phyloP scores from a whole-genome alignment of 2,888 invertebrate genomes.

The Nesidiocoris tenuis region DNA sequence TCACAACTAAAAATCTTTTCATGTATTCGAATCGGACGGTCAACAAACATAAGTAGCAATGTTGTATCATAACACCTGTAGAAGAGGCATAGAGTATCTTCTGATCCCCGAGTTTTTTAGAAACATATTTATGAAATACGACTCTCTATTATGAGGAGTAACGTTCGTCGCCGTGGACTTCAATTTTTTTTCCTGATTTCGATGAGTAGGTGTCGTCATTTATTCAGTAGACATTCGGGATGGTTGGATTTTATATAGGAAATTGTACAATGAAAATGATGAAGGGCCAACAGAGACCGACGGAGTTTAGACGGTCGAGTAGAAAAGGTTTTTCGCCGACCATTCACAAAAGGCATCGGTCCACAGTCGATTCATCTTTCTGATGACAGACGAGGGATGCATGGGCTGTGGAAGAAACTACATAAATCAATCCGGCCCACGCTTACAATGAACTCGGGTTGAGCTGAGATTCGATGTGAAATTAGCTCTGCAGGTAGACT shows the following conservation, averaged over 20 bases:
- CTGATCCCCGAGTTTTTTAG: no score
- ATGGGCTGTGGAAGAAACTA: constrained; percentile 1
- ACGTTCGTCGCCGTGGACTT: no score
- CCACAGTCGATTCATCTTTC: constrained; percentile 22
- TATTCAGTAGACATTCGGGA: not conserved
- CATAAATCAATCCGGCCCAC: constrained; percentile 22
- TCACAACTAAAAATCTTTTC: no score
- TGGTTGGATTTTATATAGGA: not conserved
- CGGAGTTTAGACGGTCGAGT: not conserved
- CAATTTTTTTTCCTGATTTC: no score
- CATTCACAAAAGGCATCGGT: constrained; percentile 12
- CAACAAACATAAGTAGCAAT: no score
- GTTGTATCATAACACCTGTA: no score
- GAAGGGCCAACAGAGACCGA: constrained; percentile 1
- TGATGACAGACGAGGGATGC: constrained; percentile 7
- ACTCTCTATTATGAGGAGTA: no score
- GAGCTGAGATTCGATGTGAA: constrained; percentile 6
- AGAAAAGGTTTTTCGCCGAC: constrained; percentile 1
- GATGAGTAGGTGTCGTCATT: not conserved
- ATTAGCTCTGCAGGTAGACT: constrained; percentile 15
- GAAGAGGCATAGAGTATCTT: no score
- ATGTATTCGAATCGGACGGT: no score
- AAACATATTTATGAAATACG: no score
- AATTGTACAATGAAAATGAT: constrained; percentile 16
- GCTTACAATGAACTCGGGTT: constrained; percentile 12